phyloP scores from a whole-genome alignment of 2,797 vertebrate species.

The Peromyscus aztecus region DNA sequence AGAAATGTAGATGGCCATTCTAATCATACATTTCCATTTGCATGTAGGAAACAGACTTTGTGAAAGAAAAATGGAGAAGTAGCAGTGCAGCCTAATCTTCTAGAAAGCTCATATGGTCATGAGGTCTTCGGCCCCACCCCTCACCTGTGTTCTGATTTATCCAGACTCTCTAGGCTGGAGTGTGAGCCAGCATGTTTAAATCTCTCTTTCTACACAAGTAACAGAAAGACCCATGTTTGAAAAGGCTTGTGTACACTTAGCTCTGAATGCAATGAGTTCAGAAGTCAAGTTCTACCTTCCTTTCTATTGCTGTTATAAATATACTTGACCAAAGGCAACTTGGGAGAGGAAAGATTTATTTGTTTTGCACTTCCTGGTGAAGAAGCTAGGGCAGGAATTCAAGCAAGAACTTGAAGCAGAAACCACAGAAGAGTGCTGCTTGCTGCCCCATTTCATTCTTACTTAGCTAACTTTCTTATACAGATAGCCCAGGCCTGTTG shows the following conservation, averaged over 20 bases:
- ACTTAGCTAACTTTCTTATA: background rate
- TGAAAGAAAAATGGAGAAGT: no score
- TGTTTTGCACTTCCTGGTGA: background rate
- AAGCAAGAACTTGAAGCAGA: background rate
- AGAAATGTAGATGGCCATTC: no score
- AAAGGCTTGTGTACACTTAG: background rate
- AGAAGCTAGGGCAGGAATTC: background rate
- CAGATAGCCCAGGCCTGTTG: background rate
- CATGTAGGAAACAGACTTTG: no score
- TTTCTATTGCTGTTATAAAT: background rate
- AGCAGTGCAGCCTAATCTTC: background rate
- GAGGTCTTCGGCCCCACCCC: background rate
- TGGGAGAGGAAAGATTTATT: background rate
- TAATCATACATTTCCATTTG: no score
- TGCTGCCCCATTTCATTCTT: background rate
- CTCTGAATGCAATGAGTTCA: background rate
- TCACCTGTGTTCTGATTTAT: background rate
- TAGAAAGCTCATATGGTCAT: background rate
- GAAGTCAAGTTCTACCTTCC: background rate
- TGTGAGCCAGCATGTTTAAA: background rate
- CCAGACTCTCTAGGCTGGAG: background rate
- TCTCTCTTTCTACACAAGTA: background rate
- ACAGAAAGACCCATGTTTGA: background rate
- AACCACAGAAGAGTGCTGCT: background rate
- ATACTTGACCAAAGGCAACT: background rate